A percentile compares a stretch with the other conserved stretches of the same genome.
Conservation (phyloP, 2,797 vertebrate genomes). For the Dromococcyx pavoninus region DNA sequence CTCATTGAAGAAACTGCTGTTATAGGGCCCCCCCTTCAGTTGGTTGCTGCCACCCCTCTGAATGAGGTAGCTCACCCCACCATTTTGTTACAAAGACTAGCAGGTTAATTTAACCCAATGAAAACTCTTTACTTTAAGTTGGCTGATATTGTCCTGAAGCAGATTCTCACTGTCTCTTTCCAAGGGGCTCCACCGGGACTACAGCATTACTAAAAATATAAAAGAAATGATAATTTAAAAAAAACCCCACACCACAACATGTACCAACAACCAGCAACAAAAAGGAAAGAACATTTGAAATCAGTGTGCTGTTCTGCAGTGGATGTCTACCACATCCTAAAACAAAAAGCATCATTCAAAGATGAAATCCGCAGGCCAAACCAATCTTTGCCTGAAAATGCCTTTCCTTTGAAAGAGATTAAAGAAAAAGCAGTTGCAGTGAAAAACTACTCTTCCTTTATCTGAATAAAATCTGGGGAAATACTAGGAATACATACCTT, state of each 20-base stretch:
- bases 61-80: neutral
- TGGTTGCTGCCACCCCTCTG: neutral
- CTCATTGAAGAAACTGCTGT: neutral
- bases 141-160: neutral
- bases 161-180: constrained; percentile 12
- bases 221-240: neutral
- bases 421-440: neutral
- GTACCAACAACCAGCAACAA: neutral
- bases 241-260: neutral
- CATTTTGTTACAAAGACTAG: neutral
- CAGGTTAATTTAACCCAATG: constrained; percentile 24
- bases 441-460: neutral
- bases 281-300: constrained; percentile 48
- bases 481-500: neutral
- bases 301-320: neutral
- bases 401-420: constrained; percentile 21
- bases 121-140: constrained; percentile 48
- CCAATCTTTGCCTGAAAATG: constrained; percentile 6
- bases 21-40: neutral
- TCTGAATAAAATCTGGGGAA: neutral
- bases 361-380: constrained; percentile 42
- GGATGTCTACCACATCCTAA: constrained; percentile 36
- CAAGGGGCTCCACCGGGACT: neutral
- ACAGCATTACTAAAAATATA: neutral
- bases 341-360: constrained; percentile 16